Evolutionary conservation across 2,888 invertebrate genomes (phyloP).

Genomic region (Clostera curtula): DNA sequence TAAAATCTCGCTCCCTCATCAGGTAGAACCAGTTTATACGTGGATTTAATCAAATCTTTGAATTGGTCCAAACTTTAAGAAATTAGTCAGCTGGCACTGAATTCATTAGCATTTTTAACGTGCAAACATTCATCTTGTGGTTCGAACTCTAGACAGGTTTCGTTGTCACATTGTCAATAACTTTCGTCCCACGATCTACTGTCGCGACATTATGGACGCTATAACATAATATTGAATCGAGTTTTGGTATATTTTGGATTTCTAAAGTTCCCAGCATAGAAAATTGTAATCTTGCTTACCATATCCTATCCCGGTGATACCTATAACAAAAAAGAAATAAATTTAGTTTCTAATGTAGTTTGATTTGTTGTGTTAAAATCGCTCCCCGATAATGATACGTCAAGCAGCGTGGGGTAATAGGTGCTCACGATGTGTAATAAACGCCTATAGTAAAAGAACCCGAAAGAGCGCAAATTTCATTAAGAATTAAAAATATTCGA

Average conservation of each 20-base stretch:
- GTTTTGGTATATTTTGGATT: neutral
- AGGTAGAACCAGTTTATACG: slow-evolving; percentile 9
- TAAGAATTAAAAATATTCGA: no score
- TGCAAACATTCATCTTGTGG: slow-evolving; percentile 14
- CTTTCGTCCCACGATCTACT: slow-evolving; percentile 14
- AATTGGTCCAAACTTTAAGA: slow-evolving; percentile 3
- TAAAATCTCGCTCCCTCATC: slow-evolving; percentile 9
- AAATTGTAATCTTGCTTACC: neutral
- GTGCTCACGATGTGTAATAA: no score
- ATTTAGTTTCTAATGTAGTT: no score
- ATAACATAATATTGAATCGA: neutral
- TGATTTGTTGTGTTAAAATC: no score
- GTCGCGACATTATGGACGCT: slow-evolving; percentile 1
- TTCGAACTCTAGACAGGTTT: slow-evolving; percentile 7
- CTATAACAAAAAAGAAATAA: no score
- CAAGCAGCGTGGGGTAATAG: no score
- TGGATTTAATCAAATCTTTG: slow-evolving; percentile 5
- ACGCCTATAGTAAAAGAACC: no score
- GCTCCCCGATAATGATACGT: no score
- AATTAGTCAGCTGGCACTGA: slow-evolving; percentile 9
- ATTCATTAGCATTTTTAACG: slow-evolving; percentile 20
- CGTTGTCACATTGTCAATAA: slow-evolving; percentile 9
- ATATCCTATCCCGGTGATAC: no score
- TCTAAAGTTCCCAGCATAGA: neutral
- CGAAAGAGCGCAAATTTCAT: no score